A percentile compares a stretch with the other conserved stretches of the same genome.
Evolutionary conservation across 2,113 vertebrate genomes (phyloP).

Genomic region (human (Homo sapiens)): GRCh38 chr6:51609001-51609500

Average conservation of each 20-base stretch:
- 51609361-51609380: conserved; percentile 90
- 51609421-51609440: conserved; percentile 90
- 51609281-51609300: conserved; percentile 84
- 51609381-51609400: conserved; percentile 86
- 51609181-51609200: conserved; percentile 3
- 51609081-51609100: conserved; percentile 68
- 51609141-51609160: conserved; percentile 63
- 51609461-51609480: conserved; percentile 92
- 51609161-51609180: conserved; percentile 52
- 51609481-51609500: conserved; percentile 94
- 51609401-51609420: conserved; percentile 90
- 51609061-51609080: conserved; percentile 75
- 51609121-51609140: conserved; percentile 69
- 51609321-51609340: conserved; percentile 91
- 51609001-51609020: conserved; percentile 71
- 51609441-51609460: conserved; percentile 92
- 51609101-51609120: conserved; percentile 73
- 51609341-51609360: conserved; percentile 89
- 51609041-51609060: conserved; percentile 70
- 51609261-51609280: conserved; percentile 77
- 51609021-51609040: conserved; percentile 62
- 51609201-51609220: background rate
- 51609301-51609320: conserved; percentile 88
- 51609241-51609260: conserved; percentile 28
- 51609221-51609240: background rate